Percentiles rank a stretch among this genome's conserved stretches.
These are phyloP conservation scores for Bicyclus anynana DNA, from an alignment of 1,140 invertebrate genomes.

Conservation along the genomic window DNA sequence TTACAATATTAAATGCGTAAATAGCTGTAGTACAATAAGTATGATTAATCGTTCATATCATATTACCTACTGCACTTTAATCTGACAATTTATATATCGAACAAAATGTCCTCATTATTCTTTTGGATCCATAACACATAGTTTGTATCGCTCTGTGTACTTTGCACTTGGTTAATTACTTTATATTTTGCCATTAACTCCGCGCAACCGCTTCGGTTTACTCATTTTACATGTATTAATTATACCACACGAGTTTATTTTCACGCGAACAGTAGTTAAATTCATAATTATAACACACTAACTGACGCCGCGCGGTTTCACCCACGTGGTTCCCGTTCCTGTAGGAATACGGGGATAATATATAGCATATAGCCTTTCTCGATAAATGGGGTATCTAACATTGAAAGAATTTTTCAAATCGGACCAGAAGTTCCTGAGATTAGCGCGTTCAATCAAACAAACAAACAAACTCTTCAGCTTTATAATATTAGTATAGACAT, in stretches of 20 bases:
- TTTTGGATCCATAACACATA: neutral
- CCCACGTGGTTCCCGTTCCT: too few species aligned
- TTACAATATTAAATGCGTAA: too few species aligned
- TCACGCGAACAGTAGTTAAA: neutral
- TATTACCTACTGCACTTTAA: neutral
- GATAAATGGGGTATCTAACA: too few species aligned
- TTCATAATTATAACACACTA: too few species aligned
- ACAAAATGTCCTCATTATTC: neutral
- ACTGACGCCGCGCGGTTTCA: too few species aligned
- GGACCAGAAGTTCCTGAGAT: too few species aligned
- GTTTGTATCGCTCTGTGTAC: neutral
- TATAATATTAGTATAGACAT: too few species aligned
- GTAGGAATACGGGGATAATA: too few species aligned
- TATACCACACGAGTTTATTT: neutral
- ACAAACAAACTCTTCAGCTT: too few species aligned
- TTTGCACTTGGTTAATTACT: neutral
- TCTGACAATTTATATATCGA: neutral
- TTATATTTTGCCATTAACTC: neutral
- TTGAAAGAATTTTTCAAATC: too few species aligned
- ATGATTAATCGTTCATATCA: neutral
- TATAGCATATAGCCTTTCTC: too few species aligned
- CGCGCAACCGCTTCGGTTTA: neutral
- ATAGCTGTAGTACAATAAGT: neutral
- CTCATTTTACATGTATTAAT: neutral
- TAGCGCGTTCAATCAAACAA: too few species aligned